These are phyloP conservation scores for Campoplex nolae DNA, from an alignment of 2,888 invertebrate genomes.

Conservation along the genomic window DNA sequence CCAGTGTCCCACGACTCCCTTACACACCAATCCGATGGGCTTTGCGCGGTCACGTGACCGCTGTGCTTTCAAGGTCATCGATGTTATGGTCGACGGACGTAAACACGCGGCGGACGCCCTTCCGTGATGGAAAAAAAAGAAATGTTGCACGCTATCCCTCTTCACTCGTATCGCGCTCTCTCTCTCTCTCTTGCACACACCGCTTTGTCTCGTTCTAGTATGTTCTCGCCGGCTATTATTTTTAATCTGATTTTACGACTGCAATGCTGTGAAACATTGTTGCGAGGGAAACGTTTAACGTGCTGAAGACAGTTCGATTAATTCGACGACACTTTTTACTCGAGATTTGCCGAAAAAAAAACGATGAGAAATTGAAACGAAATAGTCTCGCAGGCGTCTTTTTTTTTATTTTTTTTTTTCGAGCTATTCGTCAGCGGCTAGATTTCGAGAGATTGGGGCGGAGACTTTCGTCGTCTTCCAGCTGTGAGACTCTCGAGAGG, in stretches of 20 bases:
- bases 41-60: conserved; percentile 77
- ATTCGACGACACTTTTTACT: not conserved
- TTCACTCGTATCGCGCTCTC: conserved; percentile 20
- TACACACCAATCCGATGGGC: conserved; percentile 40
- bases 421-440: not conserved
- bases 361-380: not conserved
- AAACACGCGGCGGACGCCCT: conserved; percentile 74
- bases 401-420: not conserved
- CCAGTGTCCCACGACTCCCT: conserved; percentile 44
- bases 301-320: not conserved
- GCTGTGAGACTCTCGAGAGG: conserved; percentile 34
- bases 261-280: conserved; percentile 16
- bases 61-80: conserved; percentile 82
- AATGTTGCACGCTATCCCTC: conserved; percentile 33
- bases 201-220: not conserved
- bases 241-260: conserved; percentile 25
- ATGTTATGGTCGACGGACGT: conserved; percentile 81
- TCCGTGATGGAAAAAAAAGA: conserved; percentile 15
- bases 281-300: not conserved
- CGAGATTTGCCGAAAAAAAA: not conserved
- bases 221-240: conserved; percentile 18
- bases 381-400: not conserved
- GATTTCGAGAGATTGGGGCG: not conserved
- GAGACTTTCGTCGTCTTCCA: conserved; percentile 37
- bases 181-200: conserved; percentile 22